phyloP scores from a whole-genome alignment of 2,113 vertebrate species.

The Phylloscopus trochilus region DNA sequence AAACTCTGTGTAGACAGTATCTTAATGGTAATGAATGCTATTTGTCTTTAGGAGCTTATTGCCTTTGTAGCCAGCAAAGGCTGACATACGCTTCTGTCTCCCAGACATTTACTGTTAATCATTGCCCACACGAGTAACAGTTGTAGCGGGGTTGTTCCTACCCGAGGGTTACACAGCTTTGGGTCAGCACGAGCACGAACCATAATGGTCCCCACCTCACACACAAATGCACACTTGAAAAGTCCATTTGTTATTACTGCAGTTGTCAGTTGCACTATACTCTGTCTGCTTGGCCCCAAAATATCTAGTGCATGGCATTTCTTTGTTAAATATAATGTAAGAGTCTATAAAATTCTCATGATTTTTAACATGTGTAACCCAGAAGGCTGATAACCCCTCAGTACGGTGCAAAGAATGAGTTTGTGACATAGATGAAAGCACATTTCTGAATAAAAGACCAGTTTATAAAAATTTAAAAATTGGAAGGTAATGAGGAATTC shows the following conservation, averaged over 20 bases:
- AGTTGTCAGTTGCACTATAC: neutral
- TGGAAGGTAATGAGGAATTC: neutral
- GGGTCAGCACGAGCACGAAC: neutral
- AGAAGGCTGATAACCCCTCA: neutral
- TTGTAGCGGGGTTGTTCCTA: fast-evolving
- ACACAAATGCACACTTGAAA: neutral
- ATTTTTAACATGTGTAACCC: neutral
- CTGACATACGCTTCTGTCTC: neutral
- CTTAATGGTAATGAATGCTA: neutral
- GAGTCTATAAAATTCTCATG: neutral
- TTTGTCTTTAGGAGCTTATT: neutral
- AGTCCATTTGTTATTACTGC: neutral
- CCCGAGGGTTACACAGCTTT: neutral
- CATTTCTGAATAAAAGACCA: neutral
- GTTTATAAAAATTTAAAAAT: neutral
- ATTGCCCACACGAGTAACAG: neutral
- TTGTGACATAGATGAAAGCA: neutral
- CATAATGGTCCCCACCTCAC: neutral
- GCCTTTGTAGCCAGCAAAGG: neutral
- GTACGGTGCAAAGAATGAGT: neutral
- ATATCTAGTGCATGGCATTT: neutral
- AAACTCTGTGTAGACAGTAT: neutral
- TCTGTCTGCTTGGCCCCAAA: neutral
- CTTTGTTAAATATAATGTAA: neutral
- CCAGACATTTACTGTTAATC: neutral